Evolutionary conservation across 2,888 invertebrate species (phyloP).

Genomic region (Candidula unifasciata): DNA sequence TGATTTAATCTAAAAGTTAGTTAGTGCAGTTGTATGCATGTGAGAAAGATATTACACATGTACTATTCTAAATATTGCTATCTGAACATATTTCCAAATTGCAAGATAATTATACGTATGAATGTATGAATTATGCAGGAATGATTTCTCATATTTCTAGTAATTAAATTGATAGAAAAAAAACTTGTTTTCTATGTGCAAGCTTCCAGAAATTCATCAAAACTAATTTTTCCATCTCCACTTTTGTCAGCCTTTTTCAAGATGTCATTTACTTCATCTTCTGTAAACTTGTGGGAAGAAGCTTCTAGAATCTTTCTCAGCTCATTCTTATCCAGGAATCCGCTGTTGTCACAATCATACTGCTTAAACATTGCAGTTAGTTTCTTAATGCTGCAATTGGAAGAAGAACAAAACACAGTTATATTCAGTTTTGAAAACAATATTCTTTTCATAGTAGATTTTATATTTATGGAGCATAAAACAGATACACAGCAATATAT

Average conservation of each 20-base stretch:
- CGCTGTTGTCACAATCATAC: conserved; percentile 47
- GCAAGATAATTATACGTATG: neutral
- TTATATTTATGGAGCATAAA: too few relatives aligned
- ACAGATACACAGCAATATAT: too few relatives aligned
- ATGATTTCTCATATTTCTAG: neutral
- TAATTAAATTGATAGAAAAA: neutral
- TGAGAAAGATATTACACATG: too few relatives aligned
- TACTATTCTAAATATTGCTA: too few relatives aligned
- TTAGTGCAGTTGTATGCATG: too few relatives aligned
- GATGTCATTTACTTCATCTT: conserved; percentile 42
- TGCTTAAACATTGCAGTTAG: conserved; percentile 44
- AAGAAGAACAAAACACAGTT: neutral
- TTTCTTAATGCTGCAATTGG: conserved; percentile 30
- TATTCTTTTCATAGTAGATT: too few relatives aligned
- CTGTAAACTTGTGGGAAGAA: conserved; percentile 43
- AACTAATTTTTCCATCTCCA: conserved; percentile 45
- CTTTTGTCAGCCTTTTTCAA: conserved; percentile 34
- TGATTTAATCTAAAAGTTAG: too few relatives aligned
- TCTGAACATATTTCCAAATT: neutral
- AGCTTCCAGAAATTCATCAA: conserved; percentile 46
- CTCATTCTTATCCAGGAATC: conserved; percentile 48
- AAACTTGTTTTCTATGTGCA: conserved; percentile 27
- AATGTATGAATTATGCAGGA: conserved; percentile 1
- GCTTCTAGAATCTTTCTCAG: conserved; percentile 40
- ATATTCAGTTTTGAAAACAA: neutral